These are phyloP conservation scores for Malachius bipustulatus DNA, from an alignment of 2,888 invertebrate genomes.

Conservation along the genomic window DNA sequence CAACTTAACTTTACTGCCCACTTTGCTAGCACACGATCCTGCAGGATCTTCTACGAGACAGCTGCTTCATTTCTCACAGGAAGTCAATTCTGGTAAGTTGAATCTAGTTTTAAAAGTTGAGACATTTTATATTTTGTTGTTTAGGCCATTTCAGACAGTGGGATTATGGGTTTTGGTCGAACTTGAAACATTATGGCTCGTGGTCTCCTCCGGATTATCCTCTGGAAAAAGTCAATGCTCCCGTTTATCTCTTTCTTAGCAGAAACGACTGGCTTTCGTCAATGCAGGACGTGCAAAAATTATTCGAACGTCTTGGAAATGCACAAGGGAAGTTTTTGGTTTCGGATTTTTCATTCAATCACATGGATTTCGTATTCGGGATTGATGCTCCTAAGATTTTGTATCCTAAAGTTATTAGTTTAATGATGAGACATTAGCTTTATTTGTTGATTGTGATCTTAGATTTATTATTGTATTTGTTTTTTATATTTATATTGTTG, in stretches of 20 bases:
- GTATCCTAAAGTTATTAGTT: conserved; percentile 26
- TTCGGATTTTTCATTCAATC: conserved; percentile 28
- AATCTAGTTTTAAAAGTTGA: no score
- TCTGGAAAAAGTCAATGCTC: conserved; percentile 33
- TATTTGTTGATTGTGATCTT: no score
- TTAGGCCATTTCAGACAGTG: no score
- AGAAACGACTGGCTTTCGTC: conserved; percentile 40
- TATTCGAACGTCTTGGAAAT: conserved; percentile 27
- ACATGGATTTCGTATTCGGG: conserved; percentile 30
- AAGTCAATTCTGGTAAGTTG: no score
- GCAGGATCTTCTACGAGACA: no score
- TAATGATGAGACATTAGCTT: conserved; percentile 19
- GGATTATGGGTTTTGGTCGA: no score
- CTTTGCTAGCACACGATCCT: conserved; percentile 25
- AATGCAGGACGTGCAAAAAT: conserved; percentile 35
- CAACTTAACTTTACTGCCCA: conserved; percentile 27
- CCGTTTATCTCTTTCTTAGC: conserved; percentile 38
- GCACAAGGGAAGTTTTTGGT: conserved; percentile 24
- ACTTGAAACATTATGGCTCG: no score
- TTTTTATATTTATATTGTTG: no score
- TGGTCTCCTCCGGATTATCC: no score
- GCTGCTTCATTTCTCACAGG: no score
- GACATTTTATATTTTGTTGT: no score
- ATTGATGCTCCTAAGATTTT: conserved; percentile 26
- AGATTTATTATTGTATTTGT: no score